These are phyloP conservation scores for Drosophila murphyi DNA, from an alignment of 1,140 invertebrate genomes.

Conservation along the genomic window DNA sequence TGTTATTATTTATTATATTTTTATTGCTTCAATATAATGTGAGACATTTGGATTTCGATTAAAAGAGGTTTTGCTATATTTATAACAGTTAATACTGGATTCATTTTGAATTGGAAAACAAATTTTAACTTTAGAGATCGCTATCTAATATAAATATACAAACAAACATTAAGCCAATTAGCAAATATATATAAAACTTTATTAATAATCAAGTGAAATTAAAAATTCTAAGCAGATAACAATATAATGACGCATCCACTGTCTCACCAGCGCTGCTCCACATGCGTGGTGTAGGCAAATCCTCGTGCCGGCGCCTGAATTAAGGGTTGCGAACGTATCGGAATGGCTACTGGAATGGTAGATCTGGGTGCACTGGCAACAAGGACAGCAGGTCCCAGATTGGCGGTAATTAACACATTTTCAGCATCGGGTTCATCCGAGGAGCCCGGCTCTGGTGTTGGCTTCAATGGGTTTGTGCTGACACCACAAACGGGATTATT, in stretches of 20 bases:
- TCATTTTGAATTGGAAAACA: no score
- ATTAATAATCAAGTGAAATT: neutral
- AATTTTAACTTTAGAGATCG: no score
- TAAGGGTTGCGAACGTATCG: conserved; percentile 60
- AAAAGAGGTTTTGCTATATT: no score
- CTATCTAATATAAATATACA: neutral
- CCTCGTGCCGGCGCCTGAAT: conserved; percentile 42
- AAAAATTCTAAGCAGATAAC: conserved; percentile 1
- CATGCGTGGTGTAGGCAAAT: conserved; percentile 61
- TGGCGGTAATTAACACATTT: conserved; percentile 64
- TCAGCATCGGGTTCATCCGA: conserved; percentile 73
- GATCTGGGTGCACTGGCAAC: conserved; percentile 47
- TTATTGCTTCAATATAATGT: no score
- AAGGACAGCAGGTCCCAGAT: conserved; percentile 63
- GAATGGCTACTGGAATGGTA: conserved; percentile 63
- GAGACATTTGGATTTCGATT: no score
- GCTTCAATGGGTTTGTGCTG: conserved; percentile 73
- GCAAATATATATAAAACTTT: neutral
- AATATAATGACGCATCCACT: neutral
- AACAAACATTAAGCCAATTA: neutral
- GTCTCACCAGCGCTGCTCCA: conserved; percentile 70
- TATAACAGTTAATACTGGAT: no score
- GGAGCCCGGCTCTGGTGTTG: conserved; percentile 68
- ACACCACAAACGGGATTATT: conserved; percentile 76
- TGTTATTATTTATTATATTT: no score